These are phyloP conservation scores for human DNA, from an alignment of 2,113 vertebrate genomes.

Conservation along the genomic window DNA sequence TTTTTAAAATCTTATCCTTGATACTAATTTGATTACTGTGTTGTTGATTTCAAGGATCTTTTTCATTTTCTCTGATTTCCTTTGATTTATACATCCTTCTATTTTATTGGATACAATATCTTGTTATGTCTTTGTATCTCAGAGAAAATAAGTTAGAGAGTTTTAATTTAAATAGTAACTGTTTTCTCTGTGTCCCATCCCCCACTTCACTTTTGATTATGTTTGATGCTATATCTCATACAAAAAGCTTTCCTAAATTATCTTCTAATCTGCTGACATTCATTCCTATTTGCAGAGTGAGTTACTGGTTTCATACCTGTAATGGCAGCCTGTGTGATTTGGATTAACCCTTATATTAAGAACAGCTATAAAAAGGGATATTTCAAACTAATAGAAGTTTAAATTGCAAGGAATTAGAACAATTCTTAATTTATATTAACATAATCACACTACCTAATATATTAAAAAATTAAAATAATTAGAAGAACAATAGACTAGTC, in stretches of 20 bases:
- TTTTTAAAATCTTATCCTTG: background rate
- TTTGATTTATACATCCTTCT: background rate
- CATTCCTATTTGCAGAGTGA: background rate
- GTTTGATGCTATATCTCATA: background rate
- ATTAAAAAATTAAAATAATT: slow-evolving; percentile 17
- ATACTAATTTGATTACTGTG: background rate
- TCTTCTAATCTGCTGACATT: background rate
- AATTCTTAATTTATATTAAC: background rate
- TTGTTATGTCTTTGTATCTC: background rate
- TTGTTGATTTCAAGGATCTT: background rate
- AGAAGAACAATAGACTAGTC: background rate
- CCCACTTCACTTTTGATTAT: background rate
- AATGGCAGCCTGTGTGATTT: background rate
- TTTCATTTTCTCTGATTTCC: background rate
- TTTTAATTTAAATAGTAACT: background rate
- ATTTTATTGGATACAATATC: background rate
- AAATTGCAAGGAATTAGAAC: background rate
- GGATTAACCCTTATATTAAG: background rate
- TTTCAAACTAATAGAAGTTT: background rate
- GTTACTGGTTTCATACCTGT: background rate
- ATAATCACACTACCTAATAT: background rate
- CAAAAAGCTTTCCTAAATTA: background rate
- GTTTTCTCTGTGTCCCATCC: background rate
- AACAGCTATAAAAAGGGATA: background rate
- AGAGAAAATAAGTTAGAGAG: background rate